Evolutionary conservation across 2,888 invertebrate genomes (phyloP), one percentile per base, ranked within the genome.

Genomic region (Parapristionchus giblindavisi): DNA sequence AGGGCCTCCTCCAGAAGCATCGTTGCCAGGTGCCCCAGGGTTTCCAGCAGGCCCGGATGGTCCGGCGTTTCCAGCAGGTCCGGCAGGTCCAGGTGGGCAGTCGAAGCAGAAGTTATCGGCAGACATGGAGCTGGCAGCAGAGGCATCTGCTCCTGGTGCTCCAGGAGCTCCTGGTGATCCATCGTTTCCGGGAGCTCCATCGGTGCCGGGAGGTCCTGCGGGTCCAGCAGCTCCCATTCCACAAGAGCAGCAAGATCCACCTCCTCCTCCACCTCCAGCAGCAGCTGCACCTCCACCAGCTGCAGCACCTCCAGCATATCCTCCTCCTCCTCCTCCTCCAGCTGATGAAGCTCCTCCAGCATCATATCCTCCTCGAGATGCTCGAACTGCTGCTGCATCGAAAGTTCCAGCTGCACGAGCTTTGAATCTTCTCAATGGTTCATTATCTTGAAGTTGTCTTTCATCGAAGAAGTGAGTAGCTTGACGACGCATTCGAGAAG

Each of bases 1-100:
- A 4, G 68, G 52, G 21, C 77, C 78, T 32, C 78, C 77, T 56
- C 78, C 80, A 4, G 76, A 75, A 60, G 75, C 93, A 88, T 92
- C 92, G 79, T 76, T 76, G 77, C 85, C 85, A 21, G 78, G 75
- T 11, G 77, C 76, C 77, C 85, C 85, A 34, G 81, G 77, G 54
- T 77, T 72, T 79, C 85, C 85, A 29, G 80, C 75, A 24, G 77
- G 80, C 77, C 85, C 85, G 21, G 80, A 75, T 34, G 78, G 76
- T 78, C 85, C 85, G 58, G 82, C 76, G 52, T 75, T 76, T 79
- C 85, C 85, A 43, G 81, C 78, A 61, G 82, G 79, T 80, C 83
- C 83, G 29, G 82, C 77, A 66, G 80, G 80, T 66, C 82, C 83
- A 73, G 82, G 78, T 56, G 83, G 83, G 77, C 85, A 83, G 77